A percentile compares a stretch with the other conserved stretches of the same genome.
Evolutionary conservation across 92 coral and sea anemone species (phyloP).

Genomic region (Desmophyllum pertusum): DNA sequence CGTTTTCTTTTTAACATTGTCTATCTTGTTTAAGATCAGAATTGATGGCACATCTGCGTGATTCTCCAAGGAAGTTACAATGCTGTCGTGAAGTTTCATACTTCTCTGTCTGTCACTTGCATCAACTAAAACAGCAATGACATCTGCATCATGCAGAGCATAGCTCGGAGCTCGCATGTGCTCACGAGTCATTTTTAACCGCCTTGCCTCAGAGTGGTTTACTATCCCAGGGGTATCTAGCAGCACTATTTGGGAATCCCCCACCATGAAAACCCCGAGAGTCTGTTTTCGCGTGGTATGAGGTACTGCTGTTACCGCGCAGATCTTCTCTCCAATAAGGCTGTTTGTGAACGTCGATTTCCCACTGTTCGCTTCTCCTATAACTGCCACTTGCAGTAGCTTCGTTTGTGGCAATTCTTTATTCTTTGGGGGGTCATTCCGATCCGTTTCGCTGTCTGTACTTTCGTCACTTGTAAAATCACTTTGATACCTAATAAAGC

Average conservation of each 20-base stretch:
- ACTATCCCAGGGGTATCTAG: slow-evolving; percentile 97
- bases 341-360: slow-evolving; percentile 93
- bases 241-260: slow-evolving; percentile 74
- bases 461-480: slow-evolving; percentile 2
- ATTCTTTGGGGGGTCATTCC: not conserved
- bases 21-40: slow-evolving; percentile 87
- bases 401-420: slow-evolving; percentile 37
- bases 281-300: slow-evolving; percentile 94
- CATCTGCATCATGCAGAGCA: slow-evolving; percentile 85
- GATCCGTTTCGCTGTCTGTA: not conserved
- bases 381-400: slow-evolving; percentile 83
- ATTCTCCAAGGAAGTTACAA: slow-evolving; percentile 59
- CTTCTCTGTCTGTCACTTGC: slow-evolving; percentile 76
- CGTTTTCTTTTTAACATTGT: slow-evolving; percentile 69
- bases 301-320: slow-evolving; percentile 92
- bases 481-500: not conserved
- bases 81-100: slow-evolving; percentile 76
- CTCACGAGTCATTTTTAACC: slow-evolving; percentile 91
- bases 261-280: slow-evolving; percentile 71
- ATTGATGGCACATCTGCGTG: slow-evolving; percentile 71
- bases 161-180: slow-evolving; percentile 89
- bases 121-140: slow-evolving; percentile 87
- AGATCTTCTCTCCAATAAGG: slow-evolving; percentile 86
- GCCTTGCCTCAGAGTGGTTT: slow-evolving; percentile 75
- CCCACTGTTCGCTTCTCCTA: slow-evolving; percentile 97